Percentiles rank a stretch among this genome's conserved stretches.
Evolutionary conservation across 2,888 invertebrate species (phyloP).

Genomic region (Mimumesa dahlbomi): DNA sequence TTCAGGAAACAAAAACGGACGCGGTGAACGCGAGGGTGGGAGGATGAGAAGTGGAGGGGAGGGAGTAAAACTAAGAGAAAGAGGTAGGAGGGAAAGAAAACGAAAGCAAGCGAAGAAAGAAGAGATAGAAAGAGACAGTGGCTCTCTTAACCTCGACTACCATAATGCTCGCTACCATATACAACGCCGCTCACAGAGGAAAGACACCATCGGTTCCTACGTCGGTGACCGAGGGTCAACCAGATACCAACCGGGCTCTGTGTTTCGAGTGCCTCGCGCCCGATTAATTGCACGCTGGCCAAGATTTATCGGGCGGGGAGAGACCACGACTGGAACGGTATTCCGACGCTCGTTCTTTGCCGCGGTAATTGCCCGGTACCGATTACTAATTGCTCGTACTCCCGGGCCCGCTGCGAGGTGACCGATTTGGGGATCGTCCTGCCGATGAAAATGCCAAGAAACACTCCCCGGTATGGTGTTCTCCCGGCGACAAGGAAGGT

Average conservation of each 20-base stretch:
- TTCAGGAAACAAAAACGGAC: constrained; percentile 41
- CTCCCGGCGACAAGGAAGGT: constrained; percentile 4
- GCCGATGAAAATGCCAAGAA: constrained; percentile 41
- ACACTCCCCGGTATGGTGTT: not conserved
- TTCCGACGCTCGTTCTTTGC: constrained; percentile 64
- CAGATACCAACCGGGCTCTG: constrained; percentile 68
- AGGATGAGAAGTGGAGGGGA: constrained; percentile 22
- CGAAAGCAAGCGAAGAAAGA: constrained; percentile 29
- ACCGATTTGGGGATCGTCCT: constrained; percentile 53
- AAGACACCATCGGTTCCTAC: constrained; percentile 61
- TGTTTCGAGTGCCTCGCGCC: constrained; percentile 70
- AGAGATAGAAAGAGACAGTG: not conserved
- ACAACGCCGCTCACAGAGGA: constrained; percentile 51
- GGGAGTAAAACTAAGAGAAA: constrained; percentile 31
- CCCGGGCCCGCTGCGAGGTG: constrained; percentile 21
- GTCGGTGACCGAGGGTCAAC: constrained; percentile 73
- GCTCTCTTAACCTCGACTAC: constrained; percentile 48
- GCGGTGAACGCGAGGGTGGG: constrained; percentile 6
- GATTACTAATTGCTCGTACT: constrained; percentile 69
- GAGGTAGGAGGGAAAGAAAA: constrained; percentile 2
- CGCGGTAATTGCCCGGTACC: constrained; percentile 66
- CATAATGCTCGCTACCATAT: constrained; percentile 59
- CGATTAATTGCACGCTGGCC: constrained; percentile 74
- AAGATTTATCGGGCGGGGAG: constrained; percentile 73
- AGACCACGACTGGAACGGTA: constrained; percentile 65